These are phyloP conservation scores for Drosophila merina DNA, from an alignment of 2,888 invertebrate genomes.

Conservation along the genomic window DNA sequence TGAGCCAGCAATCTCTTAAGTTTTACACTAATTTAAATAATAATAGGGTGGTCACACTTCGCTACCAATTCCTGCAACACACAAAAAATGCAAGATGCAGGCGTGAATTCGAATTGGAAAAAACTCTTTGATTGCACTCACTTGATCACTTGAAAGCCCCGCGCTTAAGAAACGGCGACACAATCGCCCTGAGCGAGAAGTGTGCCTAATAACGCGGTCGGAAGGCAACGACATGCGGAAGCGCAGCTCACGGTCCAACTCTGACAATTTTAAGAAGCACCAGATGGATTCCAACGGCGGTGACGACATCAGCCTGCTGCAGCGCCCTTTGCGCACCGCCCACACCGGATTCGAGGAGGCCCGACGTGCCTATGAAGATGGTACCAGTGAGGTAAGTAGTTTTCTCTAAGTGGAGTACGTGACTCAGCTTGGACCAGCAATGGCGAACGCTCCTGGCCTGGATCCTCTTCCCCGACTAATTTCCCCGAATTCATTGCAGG, in stretches of 20 bases:
- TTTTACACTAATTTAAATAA: background rate
- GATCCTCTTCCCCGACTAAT: conserved; percentile 20
- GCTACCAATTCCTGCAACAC: conserved; percentile 6
- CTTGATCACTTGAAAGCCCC: background rate
- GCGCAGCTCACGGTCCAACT: conserved; percentile 68
- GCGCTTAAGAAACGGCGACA: background rate
- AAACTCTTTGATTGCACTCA: conserved; percentile 23
- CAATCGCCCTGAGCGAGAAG: conserved; percentile 1
- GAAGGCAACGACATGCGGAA: conserved; percentile 56
- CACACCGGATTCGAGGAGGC: conserved; percentile 89
- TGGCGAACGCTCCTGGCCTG: conserved; percentile 54
- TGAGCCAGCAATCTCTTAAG: background rate
- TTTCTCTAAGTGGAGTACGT: conserved; percentile 53
- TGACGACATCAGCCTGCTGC: conserved; percentile 86
- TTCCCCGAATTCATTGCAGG: conserved; percentile 84
- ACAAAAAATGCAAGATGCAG: conserved; percentile 72
- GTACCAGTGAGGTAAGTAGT: conserved; percentile 89
- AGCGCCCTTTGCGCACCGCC: conserved; percentile 89
- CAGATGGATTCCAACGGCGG: conserved; percentile 84
- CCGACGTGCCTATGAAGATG: conserved; percentile 89
- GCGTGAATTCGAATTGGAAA: conserved; percentile 43
- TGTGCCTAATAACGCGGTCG: conserved; percentile 4
- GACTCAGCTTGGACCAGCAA: conserved; percentile 52
- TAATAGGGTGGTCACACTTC: background rate
- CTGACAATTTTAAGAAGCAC: conserved; percentile 53